Conservation (phyloP, 2,113 vertebrate genomes). For the Vimba vimba region DNA sequence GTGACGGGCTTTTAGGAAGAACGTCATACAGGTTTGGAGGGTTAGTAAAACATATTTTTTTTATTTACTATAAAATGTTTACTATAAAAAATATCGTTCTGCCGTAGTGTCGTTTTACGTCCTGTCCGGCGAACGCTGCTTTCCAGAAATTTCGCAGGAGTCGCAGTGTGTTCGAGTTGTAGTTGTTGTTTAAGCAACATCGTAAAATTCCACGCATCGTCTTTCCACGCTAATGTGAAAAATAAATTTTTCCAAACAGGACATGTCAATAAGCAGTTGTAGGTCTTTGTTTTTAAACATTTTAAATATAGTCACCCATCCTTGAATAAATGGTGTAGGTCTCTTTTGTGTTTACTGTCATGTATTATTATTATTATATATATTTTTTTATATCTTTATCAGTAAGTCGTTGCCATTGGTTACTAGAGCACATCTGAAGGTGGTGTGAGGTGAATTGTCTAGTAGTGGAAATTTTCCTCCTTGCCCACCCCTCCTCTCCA, state of each 20-base stretch:
- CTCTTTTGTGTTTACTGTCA: neutral
- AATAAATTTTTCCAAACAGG: neutral
- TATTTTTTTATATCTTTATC: neutral
- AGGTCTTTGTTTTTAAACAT: too few species aligned
- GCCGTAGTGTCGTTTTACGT: neutral
- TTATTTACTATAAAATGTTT: too few species aligned
- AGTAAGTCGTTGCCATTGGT: slow-evolving; percentile 2
- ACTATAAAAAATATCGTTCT: neutral
- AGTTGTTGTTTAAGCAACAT: neutral
- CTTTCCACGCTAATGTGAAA: slow-evolving; percentile 7
- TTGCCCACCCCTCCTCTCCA: neutral
- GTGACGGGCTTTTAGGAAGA: neutral
- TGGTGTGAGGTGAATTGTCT: neutral
- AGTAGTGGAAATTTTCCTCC: slow-evolving; percentile 22
- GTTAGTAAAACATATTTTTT: neutral
- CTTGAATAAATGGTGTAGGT: neutral
- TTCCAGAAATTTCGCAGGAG: slow-evolving; percentile 15
- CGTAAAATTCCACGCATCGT: slow-evolving; percentile 31
- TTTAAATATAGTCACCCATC: neutral
- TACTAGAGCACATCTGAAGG: neutral
- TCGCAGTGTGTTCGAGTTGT: neutral
- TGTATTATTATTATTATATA: too few species aligned
- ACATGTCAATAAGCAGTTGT: neutral
- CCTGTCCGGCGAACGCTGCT: neutral
- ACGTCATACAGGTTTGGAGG: neutral